Evolutionary conservation across 2,113 vertebrate genomes (phyloP), one percentile per base, ranked within the genome.

Genomic region (Leptobrachium leishanense): DNA sequence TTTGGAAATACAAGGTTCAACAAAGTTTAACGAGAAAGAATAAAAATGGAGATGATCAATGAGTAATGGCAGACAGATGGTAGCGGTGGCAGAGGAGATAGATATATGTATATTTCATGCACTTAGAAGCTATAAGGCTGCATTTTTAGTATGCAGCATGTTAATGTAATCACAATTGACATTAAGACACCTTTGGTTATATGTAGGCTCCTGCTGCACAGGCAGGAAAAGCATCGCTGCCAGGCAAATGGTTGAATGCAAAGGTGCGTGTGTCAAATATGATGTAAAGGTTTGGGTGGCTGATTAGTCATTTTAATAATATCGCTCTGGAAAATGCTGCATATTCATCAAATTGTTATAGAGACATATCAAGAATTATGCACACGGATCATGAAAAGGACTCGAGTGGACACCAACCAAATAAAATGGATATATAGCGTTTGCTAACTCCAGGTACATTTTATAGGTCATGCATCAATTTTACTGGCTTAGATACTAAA

Each of bases 391-490:
- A 63, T 40, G 9, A 71, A 64, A 67, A 64, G 76, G 68, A 41
- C 57, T 78, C 43, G 55, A 79, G 72, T 50, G 46, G 69, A 64
- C 77, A 79, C 70, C n/a, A 13, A 53, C 62, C 69, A 79, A 79
- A 66, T 79, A 73, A 79, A 79, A 73, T n/a, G 72, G 69, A 72
- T 67, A 79, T 73, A 79, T 63, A 67, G 63, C 69, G 42, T 67
- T 79, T 7, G 43, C 65, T 50, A 55, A 79, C 77, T 79, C 64
- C 77, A 79, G 69, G 70, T 73, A 55, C 44, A 67, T 79, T 79
- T 79, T 79, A 79, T 79, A 68, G 77, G 42, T 63, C 69, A 67
- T 79, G 77, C 69, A 79, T 79, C 69, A 79, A 63, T 79, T 79
- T 79, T 79, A 79, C 15, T 73, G 46, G 50, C 70, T 79, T 11